These are phyloP conservation scores for Pherbina coryleti DNA, from an alignment of 2,888 invertebrate species.

Conservation along the genomic window DNA sequence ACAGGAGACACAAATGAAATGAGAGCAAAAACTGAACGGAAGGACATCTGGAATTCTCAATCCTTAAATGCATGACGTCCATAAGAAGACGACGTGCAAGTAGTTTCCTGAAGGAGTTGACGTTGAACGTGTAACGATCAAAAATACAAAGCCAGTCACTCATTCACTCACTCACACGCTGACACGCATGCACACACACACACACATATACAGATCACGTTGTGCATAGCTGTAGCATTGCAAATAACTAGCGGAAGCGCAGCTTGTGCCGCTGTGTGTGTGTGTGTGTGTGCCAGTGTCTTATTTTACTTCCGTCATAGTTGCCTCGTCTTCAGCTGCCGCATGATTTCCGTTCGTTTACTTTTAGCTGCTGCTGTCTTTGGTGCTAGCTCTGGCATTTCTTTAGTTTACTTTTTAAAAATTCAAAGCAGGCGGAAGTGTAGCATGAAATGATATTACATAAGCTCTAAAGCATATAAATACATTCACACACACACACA, in stretches of 20 bases:
- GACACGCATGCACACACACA: background rate
- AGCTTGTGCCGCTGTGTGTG: background rate
- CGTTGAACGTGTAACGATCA: background rate
- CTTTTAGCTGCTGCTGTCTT: background rate
- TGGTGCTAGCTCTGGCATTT: background rate
- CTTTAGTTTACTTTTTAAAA: conserved; percentile 1
- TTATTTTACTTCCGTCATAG: conserved; percentile 1
- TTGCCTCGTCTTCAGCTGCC: background rate
- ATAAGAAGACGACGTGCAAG: background rate
- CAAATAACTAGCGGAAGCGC: background rate
- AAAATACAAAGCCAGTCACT: background rate
- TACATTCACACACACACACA: background rate
- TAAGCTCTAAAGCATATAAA: background rate
- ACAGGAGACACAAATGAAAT: background rate
- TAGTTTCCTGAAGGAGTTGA: background rate
- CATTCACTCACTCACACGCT: background rate
- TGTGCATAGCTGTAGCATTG: background rate
- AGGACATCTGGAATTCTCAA: background rate
- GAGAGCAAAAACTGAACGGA: background rate
- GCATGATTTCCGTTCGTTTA: background rate
- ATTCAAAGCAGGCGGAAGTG: conserved; percentile 7
- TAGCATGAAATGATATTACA: background rate
- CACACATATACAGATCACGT: background rate
- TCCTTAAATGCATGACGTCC: conserved; percentile 1
- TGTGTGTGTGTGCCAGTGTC: background rate